Conservation (phyloP, 2,888 invertebrate genomes). For the Tipula vernalis region DNA sequence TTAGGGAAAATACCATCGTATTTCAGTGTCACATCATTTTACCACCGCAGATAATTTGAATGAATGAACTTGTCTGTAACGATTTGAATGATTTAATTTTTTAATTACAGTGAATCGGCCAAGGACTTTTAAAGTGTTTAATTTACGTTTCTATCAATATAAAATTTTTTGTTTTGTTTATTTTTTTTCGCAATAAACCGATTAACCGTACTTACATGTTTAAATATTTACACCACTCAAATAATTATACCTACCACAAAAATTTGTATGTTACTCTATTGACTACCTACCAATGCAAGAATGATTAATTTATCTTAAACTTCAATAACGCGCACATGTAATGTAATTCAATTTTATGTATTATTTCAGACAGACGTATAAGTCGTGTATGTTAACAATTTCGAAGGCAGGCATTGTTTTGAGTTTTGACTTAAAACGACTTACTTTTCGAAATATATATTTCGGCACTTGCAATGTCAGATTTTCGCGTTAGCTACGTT, state of each 20-base stretch:
- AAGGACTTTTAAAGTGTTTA: not conserved
- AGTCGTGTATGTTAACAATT: not conserved
- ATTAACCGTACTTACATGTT: not conserved
- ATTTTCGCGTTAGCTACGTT: no score
- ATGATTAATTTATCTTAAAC: not conserved
- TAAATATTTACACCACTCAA: not conserved
- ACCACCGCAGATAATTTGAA: not conserved
- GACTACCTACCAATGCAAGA: not conserved
- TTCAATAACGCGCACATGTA: not conserved
- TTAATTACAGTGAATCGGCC: not conserved
- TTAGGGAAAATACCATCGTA: not conserved
- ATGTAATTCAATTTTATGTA: not conserved
- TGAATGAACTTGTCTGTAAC: not conserved
- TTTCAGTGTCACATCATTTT: not conserved
- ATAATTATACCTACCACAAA: not conserved
- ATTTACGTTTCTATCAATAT: not conserved
- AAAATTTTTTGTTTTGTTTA: not conserved
- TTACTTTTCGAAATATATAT: no score
- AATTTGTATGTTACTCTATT: not conserved
- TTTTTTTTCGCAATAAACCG: not conserved
- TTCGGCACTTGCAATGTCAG: no score
- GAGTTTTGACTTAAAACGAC: no score
- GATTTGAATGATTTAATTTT: not conserved
- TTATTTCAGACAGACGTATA: not conserved
- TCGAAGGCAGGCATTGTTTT: not conserved